Percentiles rank a stretch among this genome's conserved stretches.
Conservation (phyloP, 2,888 invertebrate species). For the Pandemis corylana region DNA sequence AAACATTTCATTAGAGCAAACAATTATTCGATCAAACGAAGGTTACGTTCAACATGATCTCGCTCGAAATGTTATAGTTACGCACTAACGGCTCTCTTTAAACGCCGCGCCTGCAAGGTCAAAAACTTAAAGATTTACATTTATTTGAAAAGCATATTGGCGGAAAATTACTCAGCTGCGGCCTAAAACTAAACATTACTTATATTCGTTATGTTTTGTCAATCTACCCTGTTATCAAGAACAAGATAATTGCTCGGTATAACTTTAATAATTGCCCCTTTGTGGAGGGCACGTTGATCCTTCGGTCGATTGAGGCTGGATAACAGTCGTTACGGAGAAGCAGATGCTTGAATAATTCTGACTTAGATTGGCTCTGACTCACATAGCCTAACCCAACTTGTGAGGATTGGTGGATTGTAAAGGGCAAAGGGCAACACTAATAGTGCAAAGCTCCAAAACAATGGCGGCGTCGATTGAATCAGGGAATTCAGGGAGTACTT, state of each 20-base stretch:
- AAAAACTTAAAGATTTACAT: not conserved
- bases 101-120: not conserved
- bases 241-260: conserved; percentile 31
- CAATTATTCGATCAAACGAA: too few species aligned
- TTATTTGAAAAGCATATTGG: not conserved
- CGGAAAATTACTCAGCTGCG: not conserved
- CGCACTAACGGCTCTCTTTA: too few species aligned
- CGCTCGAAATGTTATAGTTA: too few species aligned
- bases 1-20: too few species aligned
- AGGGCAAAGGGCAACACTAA: conserved; percentile 10
- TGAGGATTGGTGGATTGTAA: not conserved
- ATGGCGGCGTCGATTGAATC: too few species aligned
- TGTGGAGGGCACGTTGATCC: conserved; percentile 20
- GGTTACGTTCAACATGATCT: too few species aligned
- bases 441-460: not conserved
- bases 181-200: not conserved
- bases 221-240: conserved; percentile 19
- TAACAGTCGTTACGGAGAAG: conserved; percentile 19
- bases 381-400: conserved; percentile 7
- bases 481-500: too few species aligned
- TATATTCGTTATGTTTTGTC: conserved; percentile 4
- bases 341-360: conserved; percentile 27
- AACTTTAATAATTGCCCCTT: conserved; percentile 37
- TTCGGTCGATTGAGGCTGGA: conserved; percentile 15
- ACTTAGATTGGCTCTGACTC: conserved; percentile 15